A percentile compares a stretch with the other conserved stretches of the same genome.
Evolutionary conservation across 2,113 vertebrate genomes (phyloP).

Genomic region (Cottus gobio): DNA sequence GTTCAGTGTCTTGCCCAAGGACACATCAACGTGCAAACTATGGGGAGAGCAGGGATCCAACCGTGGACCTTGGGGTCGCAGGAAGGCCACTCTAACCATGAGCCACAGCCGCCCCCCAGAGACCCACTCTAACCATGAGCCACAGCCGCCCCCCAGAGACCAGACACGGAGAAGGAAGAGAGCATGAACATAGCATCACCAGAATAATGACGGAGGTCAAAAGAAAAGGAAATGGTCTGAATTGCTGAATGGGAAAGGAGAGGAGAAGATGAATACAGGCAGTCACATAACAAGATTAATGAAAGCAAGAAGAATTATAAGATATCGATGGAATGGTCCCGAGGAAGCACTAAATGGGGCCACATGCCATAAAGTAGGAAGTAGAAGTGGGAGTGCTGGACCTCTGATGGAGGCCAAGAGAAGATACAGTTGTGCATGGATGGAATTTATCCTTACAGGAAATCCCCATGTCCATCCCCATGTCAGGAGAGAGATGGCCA

Average conservation of each 20-base stretch:
- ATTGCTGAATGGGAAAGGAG: neutral
- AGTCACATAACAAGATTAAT: conserved; percentile 7
- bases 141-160: too few species aligned
- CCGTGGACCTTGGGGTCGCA: too few species aligned
- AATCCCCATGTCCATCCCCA: conserved; percentile 73
- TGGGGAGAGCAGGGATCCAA: too few species aligned
- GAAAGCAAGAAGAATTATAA: conserved; percentile 20
- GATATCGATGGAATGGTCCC: conserved; percentile 42
- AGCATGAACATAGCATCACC: neutral
- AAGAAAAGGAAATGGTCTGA: conserved; percentile 8
- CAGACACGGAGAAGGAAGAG: neutral
- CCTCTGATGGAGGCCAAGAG: conserved; percentile 41
- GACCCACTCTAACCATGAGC: too few species aligned
- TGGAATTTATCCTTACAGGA: conserved; percentile 72
- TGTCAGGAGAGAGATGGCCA: conserved; percentile 33
- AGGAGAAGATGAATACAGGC: neutral
- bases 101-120: too few species aligned
- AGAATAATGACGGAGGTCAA: conserved; percentile 4
- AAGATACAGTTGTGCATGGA: conserved; percentile 54
- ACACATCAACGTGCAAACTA: too few species aligned
- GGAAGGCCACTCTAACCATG: too few species aligned
- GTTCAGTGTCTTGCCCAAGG: too few species aligned
- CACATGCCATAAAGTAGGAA: conserved; percentile 41
- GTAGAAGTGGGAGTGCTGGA: conserved; percentile 9
- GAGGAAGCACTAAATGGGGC: conserved; percentile 8